Percentiles rank a stretch among this genome's conserved stretches.
Conservation (phyloP, 2,888 invertebrate species). For the Tenthredo livida region DNA sequence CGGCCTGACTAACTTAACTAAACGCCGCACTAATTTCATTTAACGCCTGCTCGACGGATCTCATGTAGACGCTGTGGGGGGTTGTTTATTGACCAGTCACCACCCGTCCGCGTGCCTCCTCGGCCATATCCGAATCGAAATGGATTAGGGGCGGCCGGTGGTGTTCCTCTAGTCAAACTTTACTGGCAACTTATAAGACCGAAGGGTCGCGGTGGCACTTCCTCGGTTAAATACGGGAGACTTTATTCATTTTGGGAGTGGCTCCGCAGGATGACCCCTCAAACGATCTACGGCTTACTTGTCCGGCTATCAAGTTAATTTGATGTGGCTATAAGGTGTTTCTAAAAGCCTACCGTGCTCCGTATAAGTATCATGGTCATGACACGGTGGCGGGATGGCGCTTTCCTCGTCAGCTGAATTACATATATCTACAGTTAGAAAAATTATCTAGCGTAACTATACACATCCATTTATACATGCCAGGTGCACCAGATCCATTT, state of each 20-base stretch:
- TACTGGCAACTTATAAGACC: constrained; percentile 25
- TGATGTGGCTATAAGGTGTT: constrained; percentile 40
- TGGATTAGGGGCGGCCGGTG: constrained; percentile 48
- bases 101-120: constrained; percentile 52
- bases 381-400: background rate
- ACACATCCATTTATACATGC: background rate
- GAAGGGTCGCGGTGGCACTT: constrained; percentile 34
- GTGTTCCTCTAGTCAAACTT: constrained; percentile 19
- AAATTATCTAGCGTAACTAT: constrained; percentile 38
- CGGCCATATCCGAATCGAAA: constrained; percentile 50
- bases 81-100: constrained; percentile 69
- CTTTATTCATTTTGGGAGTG: constrained; percentile 60
- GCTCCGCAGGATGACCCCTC: constrained; percentile 27
- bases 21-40: constrained; percentile 76
- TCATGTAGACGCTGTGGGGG: constrained; percentile 63
- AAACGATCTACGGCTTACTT: constrained; percentile 42
- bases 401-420: constrained; percentile 22
- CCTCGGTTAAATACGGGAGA: constrained; percentile 44
- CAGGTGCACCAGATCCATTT: background rate
- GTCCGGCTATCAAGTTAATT: constrained; percentile 50
- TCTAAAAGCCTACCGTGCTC: constrained; percentile 13
- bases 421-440: background rate
- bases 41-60: constrained; percentile 70
- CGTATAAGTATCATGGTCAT: background rate
- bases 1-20: constrained; percentile 73